Percentiles rank a stretch among this genome's conserved stretches.
Evolutionary conservation across 1,140 invertebrate genomes (phyloP).

Genomic region (Caenorhabditis tropicalis): DNA sequence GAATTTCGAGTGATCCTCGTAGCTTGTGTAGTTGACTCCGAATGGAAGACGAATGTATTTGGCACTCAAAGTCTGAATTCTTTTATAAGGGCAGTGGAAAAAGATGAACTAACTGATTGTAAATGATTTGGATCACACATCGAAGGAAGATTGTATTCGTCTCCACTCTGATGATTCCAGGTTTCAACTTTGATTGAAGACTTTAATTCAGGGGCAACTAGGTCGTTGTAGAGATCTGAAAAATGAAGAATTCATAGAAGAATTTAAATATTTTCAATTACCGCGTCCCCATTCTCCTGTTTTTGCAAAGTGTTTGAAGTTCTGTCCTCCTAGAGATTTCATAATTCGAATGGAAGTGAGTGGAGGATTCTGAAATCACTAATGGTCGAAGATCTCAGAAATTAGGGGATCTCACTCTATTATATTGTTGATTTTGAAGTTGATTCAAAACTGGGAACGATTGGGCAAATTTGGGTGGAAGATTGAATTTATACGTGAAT

Average conservation of each 20-base stretch:
- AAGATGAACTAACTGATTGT: background rate
- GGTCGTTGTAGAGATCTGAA: slow-evolving; percentile 56
- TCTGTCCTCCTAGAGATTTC: slow-evolving; percentile 20
- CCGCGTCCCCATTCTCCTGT: slow-evolving; percentile 54
- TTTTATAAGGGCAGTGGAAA: background rate
- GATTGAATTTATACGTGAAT: slow-evolving; percentile 52
- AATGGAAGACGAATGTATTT: slow-evolving; percentile 49
- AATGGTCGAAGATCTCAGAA: background rate
- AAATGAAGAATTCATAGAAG: background rate
- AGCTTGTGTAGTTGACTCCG: slow-evolving; percentile 50
- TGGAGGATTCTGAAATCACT: background rate
- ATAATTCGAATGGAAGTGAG: slow-evolving; percentile 6
- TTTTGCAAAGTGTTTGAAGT: slow-evolving; percentile 54
- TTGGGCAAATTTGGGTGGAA: slow-evolving; percentile 32
- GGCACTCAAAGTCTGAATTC: background rate
- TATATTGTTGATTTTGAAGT: slow-evolving; percentile 14
- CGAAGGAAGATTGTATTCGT: slow-evolving; percentile 22
- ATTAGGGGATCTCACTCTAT: background rate
- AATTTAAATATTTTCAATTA: background rate
- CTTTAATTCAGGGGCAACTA: slow-evolving; percentile 44
- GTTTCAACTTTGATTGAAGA: slow-evolving; percentile 52
- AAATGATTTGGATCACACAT: slow-evolving; percentile 24
- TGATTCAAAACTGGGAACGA: slow-evolving; percentile 28
- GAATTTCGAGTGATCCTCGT: slow-evolving; percentile 57
- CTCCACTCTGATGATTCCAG: slow-evolving; percentile 51